Evolutionary conservation across 2,797 vertebrate species (phyloP).

Genomic region (Potorous gilbertii): DNA sequence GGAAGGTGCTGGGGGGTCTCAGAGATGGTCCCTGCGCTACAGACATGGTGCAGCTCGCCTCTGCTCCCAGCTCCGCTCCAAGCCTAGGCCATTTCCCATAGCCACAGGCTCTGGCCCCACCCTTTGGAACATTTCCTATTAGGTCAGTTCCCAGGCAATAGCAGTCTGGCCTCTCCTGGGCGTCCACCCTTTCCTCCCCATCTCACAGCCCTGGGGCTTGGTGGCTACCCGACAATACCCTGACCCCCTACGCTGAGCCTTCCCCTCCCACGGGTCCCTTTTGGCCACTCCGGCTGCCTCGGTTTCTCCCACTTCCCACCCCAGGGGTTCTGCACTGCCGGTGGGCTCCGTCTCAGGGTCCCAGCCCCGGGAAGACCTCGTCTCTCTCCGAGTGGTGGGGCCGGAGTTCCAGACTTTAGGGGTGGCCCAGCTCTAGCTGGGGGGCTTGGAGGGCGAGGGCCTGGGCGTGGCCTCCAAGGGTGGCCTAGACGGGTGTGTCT

Average conservation of each 20-base stretch:
- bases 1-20: neutral
- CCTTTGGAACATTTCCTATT: conserved; percentile 72
- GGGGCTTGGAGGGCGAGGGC: conserved; percentile 17
- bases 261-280: neutral
- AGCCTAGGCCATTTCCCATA: conserved; percentile 45
- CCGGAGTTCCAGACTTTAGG: conserved; percentile 3
- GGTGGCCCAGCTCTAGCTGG: conserved; percentile 64
- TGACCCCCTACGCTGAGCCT: neutral
- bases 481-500: neutral
- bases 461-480: neutral
- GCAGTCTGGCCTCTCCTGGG: conserved; percentile 53
- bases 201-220: neutral
- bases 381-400: conserved; percentile 41
- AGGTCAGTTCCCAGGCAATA: conserved; percentile 66
- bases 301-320: conserved; percentile 49
- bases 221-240: neutral
- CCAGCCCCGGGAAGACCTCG: conserved; percentile 10
- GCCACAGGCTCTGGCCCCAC: conserved; percentile 48
- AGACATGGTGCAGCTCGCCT: neutral
- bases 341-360: conserved; percentile 59
- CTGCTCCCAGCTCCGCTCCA: neutral
- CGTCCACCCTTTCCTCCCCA: neutral
- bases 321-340: conserved; percentile 14
- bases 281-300: conserved; percentile 19
- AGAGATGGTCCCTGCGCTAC: neutral